These are phyloP conservation scores for Cliona cf. orientalis DNA, from an alignment of 37 sponge, comb jelly and placozoan genomes.

Conservation along the genomic window DNA sequence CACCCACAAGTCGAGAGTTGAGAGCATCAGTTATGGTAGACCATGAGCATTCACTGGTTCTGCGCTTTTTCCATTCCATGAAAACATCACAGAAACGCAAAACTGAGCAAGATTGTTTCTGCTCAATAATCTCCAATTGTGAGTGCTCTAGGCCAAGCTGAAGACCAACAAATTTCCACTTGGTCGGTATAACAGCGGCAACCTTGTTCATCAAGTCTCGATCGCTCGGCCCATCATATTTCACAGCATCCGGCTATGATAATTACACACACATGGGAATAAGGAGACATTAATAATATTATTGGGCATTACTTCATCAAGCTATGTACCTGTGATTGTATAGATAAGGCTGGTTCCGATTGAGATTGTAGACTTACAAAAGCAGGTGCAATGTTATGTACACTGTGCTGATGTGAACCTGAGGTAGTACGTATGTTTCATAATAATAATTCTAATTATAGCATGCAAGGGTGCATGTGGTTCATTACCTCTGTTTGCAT, in stretches of 20 bases:
- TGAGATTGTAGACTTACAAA: too few relatives aligned
- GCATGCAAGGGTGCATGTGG: not conserved
- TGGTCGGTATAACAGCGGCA: conserved; percentile 12
- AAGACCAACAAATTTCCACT: conserved; percentile 19
- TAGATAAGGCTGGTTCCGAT: not conserved
- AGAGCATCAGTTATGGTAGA: conserved; percentile 15
- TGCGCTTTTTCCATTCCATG: not conserved
- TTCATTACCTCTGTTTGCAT: not conserved
- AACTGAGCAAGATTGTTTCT: too few relatives aligned
- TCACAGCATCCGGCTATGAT: not conserved
- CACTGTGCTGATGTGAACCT: too few relatives aligned
- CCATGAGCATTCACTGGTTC: conserved; percentile 14
- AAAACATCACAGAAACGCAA: conserved; percentile 33
- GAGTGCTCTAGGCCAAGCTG: not conserved
- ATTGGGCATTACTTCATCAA: too few relatives aligned
- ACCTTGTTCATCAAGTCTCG: conserved; percentile 37
- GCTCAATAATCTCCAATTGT: conserved; percentile 2
- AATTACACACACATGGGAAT: not conserved
- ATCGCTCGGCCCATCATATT: conserved; percentile 1
- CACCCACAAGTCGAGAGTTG: conserved; percentile 13
- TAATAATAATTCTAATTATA: not conserved
- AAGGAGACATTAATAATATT: too few relatives aligned
- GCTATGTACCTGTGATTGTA: too few relatives aligned
- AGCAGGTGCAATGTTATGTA: too few relatives aligned
- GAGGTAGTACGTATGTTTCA: not conserved